Conservation (phyloP, 1,140 invertebrate species). For the Pseudomyrmex gracilis region DNA sequence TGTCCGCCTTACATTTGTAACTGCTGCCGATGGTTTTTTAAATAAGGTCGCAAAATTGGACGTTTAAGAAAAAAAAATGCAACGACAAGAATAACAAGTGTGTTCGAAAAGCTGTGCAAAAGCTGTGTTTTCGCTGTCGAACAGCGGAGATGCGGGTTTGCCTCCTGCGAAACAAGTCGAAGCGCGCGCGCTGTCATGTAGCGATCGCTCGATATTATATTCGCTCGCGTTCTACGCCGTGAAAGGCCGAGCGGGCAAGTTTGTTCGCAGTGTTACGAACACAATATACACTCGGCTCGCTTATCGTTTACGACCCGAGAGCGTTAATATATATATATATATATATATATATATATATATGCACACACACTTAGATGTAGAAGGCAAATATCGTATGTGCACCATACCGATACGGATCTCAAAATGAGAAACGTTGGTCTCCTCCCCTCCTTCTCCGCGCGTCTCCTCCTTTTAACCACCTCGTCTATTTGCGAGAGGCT, state of each 20-base stretch:
- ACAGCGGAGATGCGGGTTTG: not conserved
- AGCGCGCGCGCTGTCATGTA: not conserved
- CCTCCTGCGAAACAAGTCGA: not conserved
- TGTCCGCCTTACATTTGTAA: no score
- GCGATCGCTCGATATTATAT: conserved; percentile 17
- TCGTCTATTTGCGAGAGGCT: conserved; percentile 1
- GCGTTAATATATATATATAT: no score
- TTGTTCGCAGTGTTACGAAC: conserved; percentile 17
- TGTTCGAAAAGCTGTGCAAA: not conserved
- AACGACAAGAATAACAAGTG: not conserved
- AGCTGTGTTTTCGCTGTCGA: not conserved
- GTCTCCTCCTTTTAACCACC: conserved; percentile 15
- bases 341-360: no score
- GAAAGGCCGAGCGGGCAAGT: conserved; percentile 11
- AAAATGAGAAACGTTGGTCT: conserved; percentile 15
- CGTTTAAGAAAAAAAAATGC: not conserved
- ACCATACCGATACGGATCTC: conserved; percentile 31
- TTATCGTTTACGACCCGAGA: conserved; percentile 31
- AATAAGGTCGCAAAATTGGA: no score
- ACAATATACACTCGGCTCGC: not conserved
- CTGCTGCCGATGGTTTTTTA: no score
- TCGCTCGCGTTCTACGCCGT: not conserved
- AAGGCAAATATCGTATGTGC: conserved; percentile 11
- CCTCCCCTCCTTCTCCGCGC: not conserved
- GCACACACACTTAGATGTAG: not conserved